phyloP scores from a whole-genome alignment of 2,797 vertebrate species.

The Remorina albescens region DNA sequence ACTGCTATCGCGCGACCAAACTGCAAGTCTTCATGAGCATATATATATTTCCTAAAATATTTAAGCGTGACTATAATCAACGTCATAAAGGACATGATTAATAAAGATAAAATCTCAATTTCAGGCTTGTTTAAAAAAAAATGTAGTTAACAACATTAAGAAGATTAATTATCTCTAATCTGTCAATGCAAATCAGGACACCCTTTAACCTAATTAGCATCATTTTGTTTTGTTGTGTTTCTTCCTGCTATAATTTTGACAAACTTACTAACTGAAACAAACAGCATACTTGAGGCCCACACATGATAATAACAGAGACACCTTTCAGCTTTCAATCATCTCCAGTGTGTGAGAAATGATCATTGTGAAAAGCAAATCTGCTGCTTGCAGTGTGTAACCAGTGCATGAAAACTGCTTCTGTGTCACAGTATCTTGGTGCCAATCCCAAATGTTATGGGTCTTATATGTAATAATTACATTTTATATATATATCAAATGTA shows the following conservation, averaged over 20 bases:
- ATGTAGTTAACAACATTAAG: neutral
- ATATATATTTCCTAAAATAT: slow-evolving; percentile 10
- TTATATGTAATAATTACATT: neutral
- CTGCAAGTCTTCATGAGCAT: neutral
- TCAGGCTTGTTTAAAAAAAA: neutral
- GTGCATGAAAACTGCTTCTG: neutral
- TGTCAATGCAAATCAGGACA: neutral
- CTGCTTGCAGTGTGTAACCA: neutral
- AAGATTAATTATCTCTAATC: neutral
- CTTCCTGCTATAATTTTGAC: neutral
- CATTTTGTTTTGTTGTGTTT: no score
- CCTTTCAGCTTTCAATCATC: neutral
- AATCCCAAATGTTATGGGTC: neutral
- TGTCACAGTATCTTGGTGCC: neutral
- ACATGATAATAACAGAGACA: neutral
- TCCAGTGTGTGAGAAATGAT: neutral
- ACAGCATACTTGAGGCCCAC: neutral
- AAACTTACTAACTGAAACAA: slow-evolving; percentile 1
- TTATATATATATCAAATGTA: neutral
- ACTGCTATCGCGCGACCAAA: neutral
- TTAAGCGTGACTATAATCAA: neutral
- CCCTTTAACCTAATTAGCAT: neutral
- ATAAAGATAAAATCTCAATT: neutral
- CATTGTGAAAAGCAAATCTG: neutral
- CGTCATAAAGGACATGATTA: no score